Percentiles rank a stretch among this genome's conserved stretches.
phyloP scores from a whole-genome alignment of 2,113 vertebrate species.

The Lepus europaeus region DNA sequence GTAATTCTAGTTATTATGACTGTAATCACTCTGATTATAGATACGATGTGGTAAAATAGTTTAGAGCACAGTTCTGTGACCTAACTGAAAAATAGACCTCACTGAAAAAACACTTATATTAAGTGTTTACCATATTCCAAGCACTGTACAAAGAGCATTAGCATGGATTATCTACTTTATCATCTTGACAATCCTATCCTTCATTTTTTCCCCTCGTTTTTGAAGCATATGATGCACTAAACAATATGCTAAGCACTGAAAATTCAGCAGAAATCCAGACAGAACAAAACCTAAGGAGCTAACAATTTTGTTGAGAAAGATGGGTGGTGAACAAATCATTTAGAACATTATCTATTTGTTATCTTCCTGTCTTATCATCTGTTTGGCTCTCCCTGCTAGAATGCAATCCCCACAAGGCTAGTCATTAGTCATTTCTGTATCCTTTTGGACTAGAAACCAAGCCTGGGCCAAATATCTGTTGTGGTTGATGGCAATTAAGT shows the following conservation, averaged over 20 bases:
- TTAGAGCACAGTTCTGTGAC: constrained; percentile 57
- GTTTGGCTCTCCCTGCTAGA: not conserved
- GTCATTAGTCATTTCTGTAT: not conserved
- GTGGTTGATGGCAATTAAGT: not conserved
- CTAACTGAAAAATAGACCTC: constrained; percentile 24
- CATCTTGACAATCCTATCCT: not conserved
- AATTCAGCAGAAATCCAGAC: constrained; percentile 29
- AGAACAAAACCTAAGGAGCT: not conserved
- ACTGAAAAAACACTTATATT: not conserved
- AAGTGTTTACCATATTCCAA: not conserved
- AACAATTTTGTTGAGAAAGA: not conserved
- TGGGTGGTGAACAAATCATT: not conserved
- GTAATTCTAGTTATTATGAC: constrained; percentile 19
- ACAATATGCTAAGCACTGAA: not conserved
- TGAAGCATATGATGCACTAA: not conserved
- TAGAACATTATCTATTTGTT: not conserved
- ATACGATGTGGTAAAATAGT: not conserved
- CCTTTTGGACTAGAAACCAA: not conserved
- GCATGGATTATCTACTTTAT: not conserved
- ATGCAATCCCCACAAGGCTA: not conserved
- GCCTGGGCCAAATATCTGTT: too few species aligned
- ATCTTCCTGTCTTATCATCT: not conserved
- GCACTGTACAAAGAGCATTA: not conserved
- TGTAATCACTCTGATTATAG: constrained; percentile 6
- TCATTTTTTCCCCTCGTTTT: not conserved